Conservation (phyloP, 2,797 vertebrate species). For the Nannoperca australis region DNA sequence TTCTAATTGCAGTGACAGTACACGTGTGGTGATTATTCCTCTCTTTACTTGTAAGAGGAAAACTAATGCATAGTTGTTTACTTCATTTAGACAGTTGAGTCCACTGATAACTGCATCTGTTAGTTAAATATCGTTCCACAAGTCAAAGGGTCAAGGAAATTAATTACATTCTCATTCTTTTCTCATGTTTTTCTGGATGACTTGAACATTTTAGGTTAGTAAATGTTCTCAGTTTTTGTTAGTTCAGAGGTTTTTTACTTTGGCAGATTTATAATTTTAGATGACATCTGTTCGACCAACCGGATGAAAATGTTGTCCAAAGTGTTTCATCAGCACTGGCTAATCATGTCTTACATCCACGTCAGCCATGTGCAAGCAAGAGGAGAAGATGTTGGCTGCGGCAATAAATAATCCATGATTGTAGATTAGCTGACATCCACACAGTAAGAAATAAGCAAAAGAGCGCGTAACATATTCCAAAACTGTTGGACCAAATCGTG, state of each 20-base stretch:
- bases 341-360: conserved; percentile 28
- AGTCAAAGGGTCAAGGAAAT: conserved; percentile 17
- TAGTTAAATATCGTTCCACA: conserved; percentile 6
- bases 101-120: conserved; percentile 34
- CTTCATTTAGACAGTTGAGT: conserved; percentile 14
- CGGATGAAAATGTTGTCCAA: conserved; percentile 40
- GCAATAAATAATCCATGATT: conserved; percentile 45
- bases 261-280: conserved; percentile 33
- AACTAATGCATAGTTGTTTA: conserved; percentile 39
- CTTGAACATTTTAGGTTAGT: conserved; percentile 6
- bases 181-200: not conserved
- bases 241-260: conserved; percentile 9
- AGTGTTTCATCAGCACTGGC: conserved; percentile 28
- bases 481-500: conserved; percentile 11
- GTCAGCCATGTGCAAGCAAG: conserved; percentile 16
- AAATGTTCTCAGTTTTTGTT: not conserved
- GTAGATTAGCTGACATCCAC: conserved; percentile 11
- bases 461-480: not conserved
- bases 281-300: conserved; percentile 16
- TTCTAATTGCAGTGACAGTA: conserved; percentile 25
- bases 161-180: not conserved
- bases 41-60: conserved; percentile 13
- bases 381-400: conserved; percentile 31
- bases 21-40: conserved; percentile 27
- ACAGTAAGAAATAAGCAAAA: conserved; percentile 14